Percentiles rank a stretch among this genome's conserved stretches.
These are phyloP conservation scores for Cynopterus sphinx DNA, from an alignment of 2,797 vertebrate genomes.

Conservation along the genomic window DNA sequence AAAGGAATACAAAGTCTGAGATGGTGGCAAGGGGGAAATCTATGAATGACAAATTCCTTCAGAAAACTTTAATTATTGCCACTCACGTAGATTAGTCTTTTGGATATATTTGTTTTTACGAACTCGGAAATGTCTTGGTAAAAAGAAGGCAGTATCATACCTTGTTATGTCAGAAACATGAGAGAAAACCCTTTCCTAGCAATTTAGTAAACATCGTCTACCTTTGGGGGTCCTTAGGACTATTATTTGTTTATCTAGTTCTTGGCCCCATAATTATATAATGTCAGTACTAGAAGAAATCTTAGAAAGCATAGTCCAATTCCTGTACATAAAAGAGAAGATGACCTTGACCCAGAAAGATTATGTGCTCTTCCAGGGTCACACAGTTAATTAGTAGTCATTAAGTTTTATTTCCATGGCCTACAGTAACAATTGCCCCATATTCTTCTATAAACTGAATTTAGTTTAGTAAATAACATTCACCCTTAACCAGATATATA, in stretches of 20 bases:
- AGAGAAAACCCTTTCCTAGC: neutral
- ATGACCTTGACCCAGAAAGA: constrained; percentile 10
- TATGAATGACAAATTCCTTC: neutral
- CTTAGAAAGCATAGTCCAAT: neutral
- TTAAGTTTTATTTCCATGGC: constrained; percentile 45
- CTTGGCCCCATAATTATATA: neutral
- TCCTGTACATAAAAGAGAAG: neutral
- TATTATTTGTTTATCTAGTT: neutral
- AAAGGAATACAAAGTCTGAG: neutral
- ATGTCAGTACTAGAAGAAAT: neutral
- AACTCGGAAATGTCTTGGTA: neutral
- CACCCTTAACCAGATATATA: neutral
- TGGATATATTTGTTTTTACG: neutral
- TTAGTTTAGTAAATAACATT: constrained; percentile 31
- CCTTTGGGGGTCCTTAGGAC: neutral
- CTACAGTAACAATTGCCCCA: neutral
- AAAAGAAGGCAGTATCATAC: neutral
- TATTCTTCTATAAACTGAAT: neutral
- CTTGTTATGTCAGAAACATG: neutral
- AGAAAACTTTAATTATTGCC: neutral
- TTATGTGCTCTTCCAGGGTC: neutral
- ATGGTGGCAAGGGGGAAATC: neutral
- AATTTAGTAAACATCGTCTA: neutral
- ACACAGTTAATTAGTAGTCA: constrained; percentile 44
- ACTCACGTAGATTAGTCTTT: neutral